Evolutionary conservation across 2,797 vertebrate genomes (phyloP), one percentile per base, ranked within the genome.

Genomic region (Arctocebus calabarensis): DNA sequence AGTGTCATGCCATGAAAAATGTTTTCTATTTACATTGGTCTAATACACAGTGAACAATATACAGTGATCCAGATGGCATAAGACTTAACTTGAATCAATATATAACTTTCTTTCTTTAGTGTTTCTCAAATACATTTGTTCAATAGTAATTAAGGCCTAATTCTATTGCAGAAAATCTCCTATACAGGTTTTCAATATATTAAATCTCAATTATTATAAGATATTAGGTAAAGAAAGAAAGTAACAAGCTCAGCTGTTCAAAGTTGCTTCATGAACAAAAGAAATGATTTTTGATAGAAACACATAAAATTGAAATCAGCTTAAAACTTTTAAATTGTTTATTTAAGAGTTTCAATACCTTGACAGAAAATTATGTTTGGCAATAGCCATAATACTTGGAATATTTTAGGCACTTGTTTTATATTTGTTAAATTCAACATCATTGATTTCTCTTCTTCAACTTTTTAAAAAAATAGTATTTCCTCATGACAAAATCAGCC

Each of bases 51-150:
- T 77, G 73, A 93, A 91, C 5, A 95, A 78, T 27, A 87, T 1
- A 27, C 8, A 62, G 68, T 57, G 57, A 70, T 32, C 37, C 27
- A 82, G 29, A 90, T 82, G 25, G 61, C n/a, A 62, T 66, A 19
- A 0, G 0, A 70, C 48, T 77, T 89, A 86, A 68, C 6, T 77
- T 75, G 22, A 87, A 61, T 90, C 43, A 77, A 74, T 91, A 92
- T n/a, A 75, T 6, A 64, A 40, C 19, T n/a, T 48, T 91, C 48
- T 81, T 94, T 9, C 68, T 77, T 89, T 84, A 55, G 14, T 78
- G 43, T 64, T n/a, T 78, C 55, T 93, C 81, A 93, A 86, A 84
- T 93, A 82, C 84, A 90, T 96, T 96, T 82, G 17, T 48, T 93
- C 90, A 94, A 34, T 66, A 89, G 27, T 75, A 91, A 85, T 79